Conservation (phyloP, 2,113 vertebrate genomes). For the Oreocharis arfaki region DNA sequence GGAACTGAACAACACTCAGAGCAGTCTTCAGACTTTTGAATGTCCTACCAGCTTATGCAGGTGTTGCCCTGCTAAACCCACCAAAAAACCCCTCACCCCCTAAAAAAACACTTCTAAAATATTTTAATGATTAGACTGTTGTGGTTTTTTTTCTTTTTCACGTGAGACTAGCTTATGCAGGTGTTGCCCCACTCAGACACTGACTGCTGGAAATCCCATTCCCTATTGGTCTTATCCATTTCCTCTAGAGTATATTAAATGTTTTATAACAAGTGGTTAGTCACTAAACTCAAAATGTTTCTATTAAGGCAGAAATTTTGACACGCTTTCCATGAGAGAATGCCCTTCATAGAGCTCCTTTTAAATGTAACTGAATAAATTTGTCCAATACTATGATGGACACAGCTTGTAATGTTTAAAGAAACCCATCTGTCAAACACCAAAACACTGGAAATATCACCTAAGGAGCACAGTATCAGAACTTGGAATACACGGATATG, state of each 20-base stretch:
- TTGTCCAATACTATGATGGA: background rate
- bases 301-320: background rate
- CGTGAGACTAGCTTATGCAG: background rate
- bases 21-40: background rate
- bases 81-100: accelerated
- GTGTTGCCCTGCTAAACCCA: background rate
- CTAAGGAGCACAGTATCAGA: background rate
- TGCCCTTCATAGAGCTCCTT: background rate
- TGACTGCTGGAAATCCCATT: background rate
- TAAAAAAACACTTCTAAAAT: background rate
- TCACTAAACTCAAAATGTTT: background rate
- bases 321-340: background rate
- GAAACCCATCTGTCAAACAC: background rate
- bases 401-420: background rate
- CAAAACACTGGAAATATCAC: background rate
- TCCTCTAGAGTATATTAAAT: background rate
- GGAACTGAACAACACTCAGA: background rate
- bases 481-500: background rate
- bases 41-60: background rate
- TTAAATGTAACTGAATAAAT: background rate
- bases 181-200: background rate
- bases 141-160: background rate
- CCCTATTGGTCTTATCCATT: background rate
- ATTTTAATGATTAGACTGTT: background rate
- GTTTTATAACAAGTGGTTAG: background rate